These are phyloP conservation scores for Aphelenchoides avenae DNA, from an alignment of 1,140 invertebrate genomes.

Conservation along the genomic window DNA sequence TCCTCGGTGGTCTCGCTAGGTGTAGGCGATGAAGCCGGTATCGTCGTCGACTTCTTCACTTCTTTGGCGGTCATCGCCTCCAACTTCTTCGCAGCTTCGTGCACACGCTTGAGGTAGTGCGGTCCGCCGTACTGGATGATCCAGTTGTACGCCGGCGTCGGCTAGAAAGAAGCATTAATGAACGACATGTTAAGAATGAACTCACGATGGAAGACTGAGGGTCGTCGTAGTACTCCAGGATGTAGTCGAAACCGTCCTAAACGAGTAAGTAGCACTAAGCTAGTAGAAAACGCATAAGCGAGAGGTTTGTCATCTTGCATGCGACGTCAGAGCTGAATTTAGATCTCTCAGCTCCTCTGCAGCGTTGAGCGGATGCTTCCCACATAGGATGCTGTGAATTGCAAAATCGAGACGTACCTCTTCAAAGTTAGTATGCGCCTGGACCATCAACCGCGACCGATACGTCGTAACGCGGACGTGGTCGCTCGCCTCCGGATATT, in stretches of 20 bases:
- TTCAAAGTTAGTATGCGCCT: constrained; percentile 45
- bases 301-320: no score
- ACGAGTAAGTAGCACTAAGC: no score
- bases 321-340: no score
- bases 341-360: no score
- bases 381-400: no score
- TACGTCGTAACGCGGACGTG: constrained; percentile 48
- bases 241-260: constrained; percentile 64
- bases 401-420: constrained; percentile 19
- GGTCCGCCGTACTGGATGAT: constrained; percentile 61
- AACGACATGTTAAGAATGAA: constrained; percentile 50
- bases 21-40: no score
- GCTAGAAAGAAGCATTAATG: constrained; percentile 10
- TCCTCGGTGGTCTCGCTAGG: no score
- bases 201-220: constrained; percentile 63
- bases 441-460: constrained; percentile 40
- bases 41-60: no score
- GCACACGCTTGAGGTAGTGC: constrained; percentile 49
- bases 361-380: no score
- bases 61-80: no score
- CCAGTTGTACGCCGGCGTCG: constrained; percentile 61
- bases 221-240: constrained; percentile 65
- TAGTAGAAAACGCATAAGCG: constrained; percentile 2
- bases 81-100: no score
- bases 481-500: constrained; percentile 16